Evolutionary conservation across 2,888 invertebrate genomes (phyloP).

Genomic region (Lasiommata megera): DNA sequence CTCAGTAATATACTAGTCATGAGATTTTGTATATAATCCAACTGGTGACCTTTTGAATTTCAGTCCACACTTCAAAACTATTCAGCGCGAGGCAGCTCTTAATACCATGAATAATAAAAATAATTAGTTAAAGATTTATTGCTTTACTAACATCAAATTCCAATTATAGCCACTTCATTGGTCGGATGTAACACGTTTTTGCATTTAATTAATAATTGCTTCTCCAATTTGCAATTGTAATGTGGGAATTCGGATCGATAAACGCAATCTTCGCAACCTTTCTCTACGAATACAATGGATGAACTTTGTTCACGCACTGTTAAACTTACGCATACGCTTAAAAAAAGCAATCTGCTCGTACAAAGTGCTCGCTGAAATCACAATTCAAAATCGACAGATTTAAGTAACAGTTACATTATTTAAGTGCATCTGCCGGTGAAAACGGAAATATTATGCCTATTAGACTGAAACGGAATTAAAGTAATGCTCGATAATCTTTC

Average conservation of each 20-base stretch:
- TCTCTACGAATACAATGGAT: conserved; percentile 48
- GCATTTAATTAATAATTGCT: conserved; percentile 49
- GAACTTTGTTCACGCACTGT: conserved; percentile 16
- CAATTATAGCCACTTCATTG: conserved; percentile 6
- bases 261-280: conserved; percentile 54
- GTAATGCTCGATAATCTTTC: conserved; percentile 45
- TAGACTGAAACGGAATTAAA: conserved; percentile 69
- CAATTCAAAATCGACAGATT: conserved; percentile 8
- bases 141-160: not conserved
- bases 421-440: conserved; percentile 32
- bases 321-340: conserved; percentile 12
- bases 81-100: too few species aligned
- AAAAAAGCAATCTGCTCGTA: conserved; percentile 1
- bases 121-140: conserved; percentile 3
- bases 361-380: conserved; percentile 3
- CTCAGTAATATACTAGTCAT: too few species aligned
- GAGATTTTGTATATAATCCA: too few species aligned
- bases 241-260: conserved; percentile 55
- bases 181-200: conserved; percentile 12
- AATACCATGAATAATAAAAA: not conserved
- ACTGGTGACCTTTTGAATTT: too few species aligned
- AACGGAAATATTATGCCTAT: conserved; percentile 43
- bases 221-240: conserved; percentile 60
- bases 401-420: conserved; percentile 21
- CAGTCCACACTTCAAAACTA: too few species aligned